Base-by-base conservation (phyloP, 2,888 invertebrate genomes). In the Ecliptopera silaceata region DNA sequence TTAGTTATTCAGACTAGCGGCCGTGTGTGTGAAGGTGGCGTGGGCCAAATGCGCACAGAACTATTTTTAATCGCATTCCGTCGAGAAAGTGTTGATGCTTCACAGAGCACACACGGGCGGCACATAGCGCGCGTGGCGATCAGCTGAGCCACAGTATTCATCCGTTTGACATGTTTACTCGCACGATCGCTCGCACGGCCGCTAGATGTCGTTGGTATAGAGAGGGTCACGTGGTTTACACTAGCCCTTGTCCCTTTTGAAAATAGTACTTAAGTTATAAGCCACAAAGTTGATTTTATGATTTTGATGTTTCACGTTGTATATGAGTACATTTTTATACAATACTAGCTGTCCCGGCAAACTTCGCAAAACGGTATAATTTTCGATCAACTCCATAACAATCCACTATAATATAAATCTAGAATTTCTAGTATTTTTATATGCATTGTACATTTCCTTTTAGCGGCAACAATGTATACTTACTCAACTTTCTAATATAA, bases 121-220 rank as follows among this genome's bases (percentile, higher is more conserved):
- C 56, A 39, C 57, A 71, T 71, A 75, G 69, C 76, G 79, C 86
- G 85, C 79, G 79, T 80, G 80, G 75, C 78, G 85, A 90, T 90
- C 91, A 91, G 91, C 91, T 91, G 91, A 85, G 88, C 82, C 71
- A 77, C 76, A 86, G 87, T 85, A 82, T 81, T 34, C 13, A 13
- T 83, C 77, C 68, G 70, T 80, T 84, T 86, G 86, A 82, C 83
- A 86, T 91, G 90, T 91, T 91, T 91, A 90, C 89, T 71, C 71
- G 74, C 68, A 60, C 64, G 77, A 75, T 70, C 85, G 68, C 75
- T 61, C 64, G 61, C 61, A 58, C 54, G 54, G 65, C 72, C 85
- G 76, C 74, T 81, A 90, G 91, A 88, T 89, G 91, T 86, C 91
- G 87, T 72, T 68, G 59, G 63, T 51, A 58, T 65, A 65, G 63